Evolutionary conservation across 2,888 invertebrate species (phyloP).

Genomic region (Pharmacophagus antenor): DNA sequence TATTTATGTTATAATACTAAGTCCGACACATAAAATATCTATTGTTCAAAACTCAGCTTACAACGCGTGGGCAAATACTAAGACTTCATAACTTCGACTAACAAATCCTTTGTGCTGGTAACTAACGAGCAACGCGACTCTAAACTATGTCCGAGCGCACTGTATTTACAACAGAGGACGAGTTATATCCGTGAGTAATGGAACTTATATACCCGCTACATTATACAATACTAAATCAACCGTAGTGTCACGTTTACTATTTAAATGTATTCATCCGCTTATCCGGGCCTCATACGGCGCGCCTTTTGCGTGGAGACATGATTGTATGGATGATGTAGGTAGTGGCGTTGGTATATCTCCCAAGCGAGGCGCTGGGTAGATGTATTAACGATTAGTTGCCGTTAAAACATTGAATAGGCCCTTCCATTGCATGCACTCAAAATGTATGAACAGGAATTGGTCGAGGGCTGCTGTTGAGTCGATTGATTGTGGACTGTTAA

Average conservation of each 20-base stretch:
- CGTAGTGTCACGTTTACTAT: slow-evolving; percentile 76
- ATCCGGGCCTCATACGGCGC: slow-evolving; percentile 75
- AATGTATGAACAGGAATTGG: neutral
- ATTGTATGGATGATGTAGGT: slow-evolving; percentile 73
- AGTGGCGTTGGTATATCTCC: slow-evolving; percentile 64
- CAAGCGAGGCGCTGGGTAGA: slow-evolving; percentile 25
- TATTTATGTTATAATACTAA: neutral
- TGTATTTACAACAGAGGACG: slow-evolving; percentile 71
- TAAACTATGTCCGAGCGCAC: slow-evolving; percentile 69
- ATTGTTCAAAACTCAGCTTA: slow-evolving; percentile 39
- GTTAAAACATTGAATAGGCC: slow-evolving; percentile 14
- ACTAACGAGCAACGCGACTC: slow-evolving; percentile 61
- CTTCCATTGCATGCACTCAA: neutral
- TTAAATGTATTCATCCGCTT: slow-evolving; percentile 80
- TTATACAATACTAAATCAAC: slow-evolving; percentile 75
- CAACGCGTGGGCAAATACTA: slow-evolving; percentile 62
- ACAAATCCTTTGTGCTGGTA: slow-evolving; percentile 75
- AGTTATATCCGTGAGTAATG: slow-evolving; percentile 75
- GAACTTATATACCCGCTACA: slow-evolving; percentile 70
- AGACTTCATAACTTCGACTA: slow-evolving; percentile 73
- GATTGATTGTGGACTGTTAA: neutral
- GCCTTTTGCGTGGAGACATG: slow-evolving; percentile 63
- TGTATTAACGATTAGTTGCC: slow-evolving; percentile 19
- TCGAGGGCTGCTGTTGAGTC: neutral
- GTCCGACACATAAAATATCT: slow-evolving; percentile 15